Conservation (phyloP, 1,140 invertebrate genomes). For the Leptoteleia sp. region DNA sequence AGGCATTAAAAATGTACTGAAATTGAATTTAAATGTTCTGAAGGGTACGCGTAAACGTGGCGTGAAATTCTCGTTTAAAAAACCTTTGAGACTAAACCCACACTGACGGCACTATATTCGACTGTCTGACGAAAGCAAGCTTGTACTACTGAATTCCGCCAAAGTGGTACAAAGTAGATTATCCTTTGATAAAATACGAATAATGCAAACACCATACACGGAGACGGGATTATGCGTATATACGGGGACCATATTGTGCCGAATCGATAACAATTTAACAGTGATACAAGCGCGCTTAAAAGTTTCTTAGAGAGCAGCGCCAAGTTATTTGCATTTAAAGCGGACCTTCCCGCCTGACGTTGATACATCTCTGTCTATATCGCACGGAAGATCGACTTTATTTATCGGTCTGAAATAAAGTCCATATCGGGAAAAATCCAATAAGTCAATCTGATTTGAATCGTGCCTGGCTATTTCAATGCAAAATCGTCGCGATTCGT, state of each 20-base stretch:
- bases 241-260: slow-evolving; percentile 47
- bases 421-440: slow-evolving; percentile 48
- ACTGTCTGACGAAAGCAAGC: slow-evolving; percentile 55
- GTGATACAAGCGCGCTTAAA: slow-evolving; percentile 55
- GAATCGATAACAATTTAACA: slow-evolving; percentile 69
- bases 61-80: slow-evolving; percentile 56
- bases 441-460: slow-evolving; percentile 69
- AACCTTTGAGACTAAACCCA: slow-evolving; percentile 57
- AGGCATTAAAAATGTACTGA: slow-evolving; percentile 24
- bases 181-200: slow-evolving; percentile 67
- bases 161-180: slow-evolving; percentile 67
- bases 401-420: slow-evolving; percentile 72
- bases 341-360: slow-evolving; percentile 66
- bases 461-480: slow-evolving; percentile 65
- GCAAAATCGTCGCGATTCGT: slow-evolving; percentile 61
- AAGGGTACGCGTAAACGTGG: slow-evolving; percentile 30
- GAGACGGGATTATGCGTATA: slow-evolving; percentile 51
- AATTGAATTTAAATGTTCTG: slow-evolving; percentile 40
- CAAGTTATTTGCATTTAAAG: slow-evolving; percentile 78
- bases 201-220: slow-evolving; percentile 62
- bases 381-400: slow-evolving; percentile 71
- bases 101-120: slow-evolving; percentile 33
- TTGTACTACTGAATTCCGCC: slow-evolving; percentile 59
- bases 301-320: slow-evolving; percentile 57
- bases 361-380: slow-evolving; percentile 76